A percentile compares a stretch with the other conserved stretches of the same genome.
These are phyloP conservation scores for Drosophila pseudoananassae DNA, from an alignment of 1,140 invertebrate genomes.

Conservation along the genomic window DNA sequence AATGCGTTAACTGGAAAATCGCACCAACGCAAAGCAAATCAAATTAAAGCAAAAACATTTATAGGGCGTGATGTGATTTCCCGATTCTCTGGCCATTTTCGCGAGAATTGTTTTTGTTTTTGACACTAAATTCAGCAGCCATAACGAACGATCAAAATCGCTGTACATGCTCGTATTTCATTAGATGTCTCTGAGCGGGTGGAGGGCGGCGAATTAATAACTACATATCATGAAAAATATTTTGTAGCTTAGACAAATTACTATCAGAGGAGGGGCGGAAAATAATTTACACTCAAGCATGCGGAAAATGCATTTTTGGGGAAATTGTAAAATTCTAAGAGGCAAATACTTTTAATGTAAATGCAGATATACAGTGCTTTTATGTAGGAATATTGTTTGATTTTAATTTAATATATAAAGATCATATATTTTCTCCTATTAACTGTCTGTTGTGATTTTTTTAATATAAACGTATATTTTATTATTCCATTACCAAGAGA, in stretches of 20 bases:
- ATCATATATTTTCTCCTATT: background rate
- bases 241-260: slow-evolving; percentile 58
- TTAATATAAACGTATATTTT: background rate
- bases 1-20: slow-evolving; percentile 49
- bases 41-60: slow-evolving; percentile 50
- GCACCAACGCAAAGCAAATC: slow-evolving; percentile 10
- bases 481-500: slow-evolving; percentile 13
- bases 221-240: slow-evolving; percentile 51
- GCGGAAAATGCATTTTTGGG: slow-evolving; percentile 39
- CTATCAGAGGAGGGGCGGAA: slow-evolving; percentile 10
- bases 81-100: slow-evolving; percentile 24
- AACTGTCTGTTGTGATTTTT: too few species aligned
- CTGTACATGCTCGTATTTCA: slow-evolving; percentile 27
- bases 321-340: slow-evolving; percentile 14
- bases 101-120: slow-evolving; percentile 33
- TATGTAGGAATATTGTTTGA: background rate
- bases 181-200: slow-evolving; percentile 44
- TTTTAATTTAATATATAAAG: background rate
- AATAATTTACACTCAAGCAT: slow-evolving; percentile 39
- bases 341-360: too few species aligned
- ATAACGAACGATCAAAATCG: slow-evolving; percentile 15
- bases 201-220: slow-evolving; percentile 20
- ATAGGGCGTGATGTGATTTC: slow-evolving; percentile 67
- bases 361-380: too few species aligned
- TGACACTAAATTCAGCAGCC: slow-evolving; percentile 20